A percentile compares a stretch with the other conserved stretches of the same genome.
Conservation (phyloP, 2,888 invertebrate species). For the Serrognathus titanus region DNA sequence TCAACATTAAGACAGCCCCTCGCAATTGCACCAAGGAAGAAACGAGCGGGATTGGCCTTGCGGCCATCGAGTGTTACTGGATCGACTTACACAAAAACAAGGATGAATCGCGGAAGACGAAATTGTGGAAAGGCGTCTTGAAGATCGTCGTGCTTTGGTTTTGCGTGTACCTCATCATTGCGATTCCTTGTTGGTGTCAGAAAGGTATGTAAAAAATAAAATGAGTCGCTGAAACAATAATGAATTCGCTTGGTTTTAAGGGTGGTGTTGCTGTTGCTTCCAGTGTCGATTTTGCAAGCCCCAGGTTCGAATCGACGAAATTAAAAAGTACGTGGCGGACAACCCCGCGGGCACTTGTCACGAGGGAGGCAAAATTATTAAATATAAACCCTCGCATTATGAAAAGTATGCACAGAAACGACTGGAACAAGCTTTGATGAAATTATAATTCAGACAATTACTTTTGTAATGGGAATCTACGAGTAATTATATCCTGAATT, state of each 20-base stretch:
- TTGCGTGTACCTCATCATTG: conserved; percentile 47
- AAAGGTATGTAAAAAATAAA: conserved; percentile 40
- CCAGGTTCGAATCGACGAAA: conserved; percentile 51
- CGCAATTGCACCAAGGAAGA: conserved; percentile 52
- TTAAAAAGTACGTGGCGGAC: conserved; percentile 53
- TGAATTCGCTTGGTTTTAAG: conserved; percentile 38
- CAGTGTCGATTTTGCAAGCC: conserved; percentile 59
- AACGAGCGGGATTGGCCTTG: conserved; percentile 45
- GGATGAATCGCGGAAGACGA: conserved; percentile 11
- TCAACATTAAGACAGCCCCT: conserved; percentile 39
- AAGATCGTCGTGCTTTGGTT: conserved; percentile 48
- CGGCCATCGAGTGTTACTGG: conserved; percentile 45
- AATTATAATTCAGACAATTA: conserved; percentile 41
- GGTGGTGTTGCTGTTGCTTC: conserved; percentile 61
- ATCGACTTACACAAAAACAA: conserved; percentile 39
- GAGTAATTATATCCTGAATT: no score
- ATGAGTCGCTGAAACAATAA: not conserved
- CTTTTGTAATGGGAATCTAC: not conserved
- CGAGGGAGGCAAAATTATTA: conserved; percentile 40
- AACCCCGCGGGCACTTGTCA: conserved; percentile 59
- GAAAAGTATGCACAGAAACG: conserved; percentile 58
- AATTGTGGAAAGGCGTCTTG: conserved; percentile 36
- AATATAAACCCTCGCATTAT: conserved; percentile 54
- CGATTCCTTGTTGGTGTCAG: conserved; percentile 53
- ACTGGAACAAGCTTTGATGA: conserved; percentile 56